Base-by-base conservation (phyloP, 1,140 invertebrate species). In the Zaprionus capensis region DNA sequence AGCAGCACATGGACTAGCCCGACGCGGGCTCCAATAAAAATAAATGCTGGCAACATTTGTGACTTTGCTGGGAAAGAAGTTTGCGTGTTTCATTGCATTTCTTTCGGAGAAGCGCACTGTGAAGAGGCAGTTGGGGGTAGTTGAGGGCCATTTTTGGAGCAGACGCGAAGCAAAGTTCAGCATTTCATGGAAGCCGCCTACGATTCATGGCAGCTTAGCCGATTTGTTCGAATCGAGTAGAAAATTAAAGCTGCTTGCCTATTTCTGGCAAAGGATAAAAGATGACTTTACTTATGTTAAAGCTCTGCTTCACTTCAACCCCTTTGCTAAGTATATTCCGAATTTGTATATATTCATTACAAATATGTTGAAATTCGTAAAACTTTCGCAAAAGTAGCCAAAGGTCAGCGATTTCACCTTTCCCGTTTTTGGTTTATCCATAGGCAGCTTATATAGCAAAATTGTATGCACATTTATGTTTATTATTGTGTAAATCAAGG, bases 401-500 rank as follows among this genome's bases (percentile, higher is more conserved):
- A 7, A 22, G 20, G 46, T 20, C 7, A 24, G 20, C 1, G 20
- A 51, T 17, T 46, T 17, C 20, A 3, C 41, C n/a, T 7, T n/a
- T 41, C 5, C 38, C 15, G 6, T n/a, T 41, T 41, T 14, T 4
- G 5, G 28, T 31, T 31, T 31, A 31, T 31, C 31, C 31, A 11
- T 31, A 31, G 9, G 15, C 15, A 6, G 5, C 38, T 41, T 4
- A 11, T 15, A 55, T 12, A 44, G 34, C 5, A 51, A 56, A 65
- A 36, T 81, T 81, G 2, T 76, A 70, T 76, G 75, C 72, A 81
- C 81, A 80, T 81, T 81, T 85, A 68, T 85, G 81, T 81, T 88
- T 88, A 90, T 84, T 85, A 85, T 90, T 90, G 81, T 88, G 81
- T 90, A 90, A 88, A 90, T 88, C 85, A 90, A 77, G 78, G 83